Evolutionary conservation across 1,140 invertebrate species (phyloP).

Genomic region (Periplaneta americana): DNA sequence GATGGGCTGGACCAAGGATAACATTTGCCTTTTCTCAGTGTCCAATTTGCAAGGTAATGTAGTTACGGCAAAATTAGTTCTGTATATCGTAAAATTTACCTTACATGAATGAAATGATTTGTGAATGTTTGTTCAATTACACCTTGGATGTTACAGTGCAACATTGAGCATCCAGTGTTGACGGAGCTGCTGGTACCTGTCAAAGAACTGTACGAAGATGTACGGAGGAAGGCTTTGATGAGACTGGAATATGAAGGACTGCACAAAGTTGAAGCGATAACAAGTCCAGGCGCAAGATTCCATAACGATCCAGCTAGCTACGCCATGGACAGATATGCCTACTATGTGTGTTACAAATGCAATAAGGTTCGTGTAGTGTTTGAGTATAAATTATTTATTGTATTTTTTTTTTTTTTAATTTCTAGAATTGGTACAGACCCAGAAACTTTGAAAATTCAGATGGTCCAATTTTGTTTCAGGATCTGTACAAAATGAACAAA

Average conservation of each 20-base stretch:
- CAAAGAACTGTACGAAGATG: constrained; percentile 79
- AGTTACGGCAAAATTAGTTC: background rate
- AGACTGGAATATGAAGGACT: constrained; percentile 94
- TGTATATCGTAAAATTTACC: background rate
- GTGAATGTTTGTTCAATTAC: background rate
- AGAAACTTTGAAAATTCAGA: no score
- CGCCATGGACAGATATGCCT: constrained; percentile 97
- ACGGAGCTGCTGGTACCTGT: constrained; percentile 75
- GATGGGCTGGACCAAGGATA: constrained; percentile 93
- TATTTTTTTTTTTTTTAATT: no score
- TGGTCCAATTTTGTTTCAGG: no score
- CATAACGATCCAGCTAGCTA: constrained; percentile 78
- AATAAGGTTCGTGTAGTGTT: no score
- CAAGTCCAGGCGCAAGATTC: constrained; percentile 58
- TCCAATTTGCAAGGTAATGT: constrained; percentile 84
- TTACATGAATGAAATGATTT: background rate
- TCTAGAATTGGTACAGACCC: no score
- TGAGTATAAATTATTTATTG: no score
- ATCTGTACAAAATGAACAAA: no score
- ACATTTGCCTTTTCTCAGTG: constrained; percentile 94
- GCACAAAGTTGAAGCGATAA: constrained; percentile 67
- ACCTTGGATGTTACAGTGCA: constrained; percentile 40
- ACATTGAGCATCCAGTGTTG: constrained; percentile 79
- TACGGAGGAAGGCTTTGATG: constrained; percentile 90
- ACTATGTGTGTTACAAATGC: constrained; percentile 97